Evolutionary conservation across 2,888 invertebrate genomes (phyloP), one percentile per base, ranked within the genome.

Genomic region (Norana najaformis): DNA sequence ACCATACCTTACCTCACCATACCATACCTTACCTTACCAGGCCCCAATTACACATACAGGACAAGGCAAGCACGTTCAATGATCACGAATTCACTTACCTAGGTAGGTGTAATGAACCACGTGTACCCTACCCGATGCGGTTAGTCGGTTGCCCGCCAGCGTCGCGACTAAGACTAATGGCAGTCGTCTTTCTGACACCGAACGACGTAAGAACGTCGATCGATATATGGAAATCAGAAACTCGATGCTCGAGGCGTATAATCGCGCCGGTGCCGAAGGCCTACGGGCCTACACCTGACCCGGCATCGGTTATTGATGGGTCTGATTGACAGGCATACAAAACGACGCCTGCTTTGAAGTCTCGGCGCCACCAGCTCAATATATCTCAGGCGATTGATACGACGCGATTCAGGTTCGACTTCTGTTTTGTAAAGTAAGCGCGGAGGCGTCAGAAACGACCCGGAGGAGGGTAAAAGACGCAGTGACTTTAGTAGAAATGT

Each of bases 141-240:
- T 69, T 69, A 30, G 69, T 69, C 69, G 0, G 13, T 69, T 69
- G 30, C 69, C 11, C 30, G 5, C 11, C 69, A 11, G n/a, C 69
- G 69, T 69, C 69, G 30, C 69, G 69, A 69, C n/a, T 69, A 30
- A 69, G 69, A 69, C 69, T 69, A n/a, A 69, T 69, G 69, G n/a
- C 69, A 69, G n/a, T n/a, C 69, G 69, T 69, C 69, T 69, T 69
- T 69, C 69, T 69, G 69, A 69, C 69, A 69, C 69, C 69, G 69
- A 13, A 69, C 69, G 69, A 69, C 69, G 69, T 69, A 69, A 69
- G 69, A n/a, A 69, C 30, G 69, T 8, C 69, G n/a, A 69, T 69
- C 69, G n/a, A 69, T 69, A n/a, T 30, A 69, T 69, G 69, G 69
- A 69, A 69, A 69, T 69, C 69, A 30, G 69, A 69, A 69, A 69